phyloP scores from a whole-genome alignment of 2,113 vertebrate genomes.

The Indicator maculatus region DNA sequence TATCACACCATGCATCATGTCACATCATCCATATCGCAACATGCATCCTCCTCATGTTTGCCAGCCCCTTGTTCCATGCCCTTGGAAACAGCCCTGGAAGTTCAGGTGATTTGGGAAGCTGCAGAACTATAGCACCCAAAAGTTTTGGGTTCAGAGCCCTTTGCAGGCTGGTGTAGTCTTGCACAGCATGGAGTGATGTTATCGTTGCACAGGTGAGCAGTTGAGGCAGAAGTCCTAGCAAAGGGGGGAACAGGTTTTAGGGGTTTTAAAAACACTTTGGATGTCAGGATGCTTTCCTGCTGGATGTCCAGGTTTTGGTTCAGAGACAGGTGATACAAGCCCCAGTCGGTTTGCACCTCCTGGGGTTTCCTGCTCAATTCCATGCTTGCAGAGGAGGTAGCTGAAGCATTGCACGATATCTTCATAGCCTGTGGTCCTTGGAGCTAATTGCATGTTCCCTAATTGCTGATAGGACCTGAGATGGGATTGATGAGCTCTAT shows the following conservation, averaged over 20 bases:
- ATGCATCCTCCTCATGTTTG: accelerated
- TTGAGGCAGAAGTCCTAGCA: neutral
- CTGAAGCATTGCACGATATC: accelerated
- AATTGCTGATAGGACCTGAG: neutral
- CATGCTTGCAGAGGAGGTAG: accelerated
- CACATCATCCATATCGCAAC: too few relatives aligned
- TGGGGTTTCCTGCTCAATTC: neutral
- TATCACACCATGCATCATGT: too few relatives aligned
- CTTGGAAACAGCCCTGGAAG: neutral
- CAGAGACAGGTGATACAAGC: neutral
- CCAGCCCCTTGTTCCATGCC: accelerated
- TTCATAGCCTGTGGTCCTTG: accelerated
- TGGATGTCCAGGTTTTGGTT: neutral
- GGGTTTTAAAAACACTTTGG: neutral
- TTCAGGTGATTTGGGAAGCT: accelerated
- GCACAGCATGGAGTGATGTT: neutral
- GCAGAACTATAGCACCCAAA: accelerated
- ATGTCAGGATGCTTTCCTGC: neutral
- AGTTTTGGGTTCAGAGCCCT: neutral
- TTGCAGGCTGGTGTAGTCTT: accelerated
- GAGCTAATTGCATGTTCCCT: neutral
- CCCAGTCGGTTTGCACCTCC: neutral
- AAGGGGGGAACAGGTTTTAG: neutral
- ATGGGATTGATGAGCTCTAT: neutral
- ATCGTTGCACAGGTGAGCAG: accelerated